phyloP scores from a whole-genome alignment of 2,797 vertebrate genomes.

The Botia kubotai region DNA sequence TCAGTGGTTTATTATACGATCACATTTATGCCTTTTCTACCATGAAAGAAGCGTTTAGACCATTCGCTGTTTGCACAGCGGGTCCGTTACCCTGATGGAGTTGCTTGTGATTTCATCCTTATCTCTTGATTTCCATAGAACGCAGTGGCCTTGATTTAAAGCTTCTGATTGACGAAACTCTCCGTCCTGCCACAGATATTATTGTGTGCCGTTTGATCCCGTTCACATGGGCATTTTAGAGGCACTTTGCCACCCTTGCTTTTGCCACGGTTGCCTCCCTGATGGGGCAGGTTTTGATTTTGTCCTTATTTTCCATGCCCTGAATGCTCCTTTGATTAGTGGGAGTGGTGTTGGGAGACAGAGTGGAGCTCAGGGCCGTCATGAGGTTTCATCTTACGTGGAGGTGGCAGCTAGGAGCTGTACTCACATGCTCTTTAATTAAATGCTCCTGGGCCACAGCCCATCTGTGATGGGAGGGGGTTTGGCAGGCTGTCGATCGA shows the following conservation, averaged over 20 bases:
- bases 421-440: slow-evolving; percentile 85
- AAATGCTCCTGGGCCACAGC: slow-evolving; percentile 80
- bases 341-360: slow-evolving; percentile 64
- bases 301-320: slow-evolving; percentile 67
- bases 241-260: slow-evolving; percentile 34
- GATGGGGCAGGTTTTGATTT: slow-evolving; percentile 69
- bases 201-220: slow-evolving; percentile 75
- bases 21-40: not conserved
- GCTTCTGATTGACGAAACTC: slow-evolving; percentile 68
- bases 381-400: slow-evolving; percentile 78
- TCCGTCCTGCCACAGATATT: slow-evolving; percentile 71
- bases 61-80: not conserved
- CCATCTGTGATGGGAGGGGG: slow-evolving; percentile 76
- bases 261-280: slow-evolving; percentile 15
- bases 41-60: not conserved
- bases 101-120: not conserved
- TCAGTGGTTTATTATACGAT: not conserved
- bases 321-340: slow-evolving; percentile 78
- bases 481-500: slow-evolving; percentile 76
- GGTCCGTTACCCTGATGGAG: not conserved
- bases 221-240: slow-evolving; percentile 70
- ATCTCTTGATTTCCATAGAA: slow-evolving; percentile 77
- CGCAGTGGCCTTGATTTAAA: slow-evolving; percentile 65
- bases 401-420: slow-evolving; percentile 80
- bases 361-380: slow-evolving; percentile 50